Evolutionary conservation across 2,113 vertebrate species (phyloP), one percentile per base, ranked within the genome.

Genomic region (Monarcha castaneiventris): DNA sequence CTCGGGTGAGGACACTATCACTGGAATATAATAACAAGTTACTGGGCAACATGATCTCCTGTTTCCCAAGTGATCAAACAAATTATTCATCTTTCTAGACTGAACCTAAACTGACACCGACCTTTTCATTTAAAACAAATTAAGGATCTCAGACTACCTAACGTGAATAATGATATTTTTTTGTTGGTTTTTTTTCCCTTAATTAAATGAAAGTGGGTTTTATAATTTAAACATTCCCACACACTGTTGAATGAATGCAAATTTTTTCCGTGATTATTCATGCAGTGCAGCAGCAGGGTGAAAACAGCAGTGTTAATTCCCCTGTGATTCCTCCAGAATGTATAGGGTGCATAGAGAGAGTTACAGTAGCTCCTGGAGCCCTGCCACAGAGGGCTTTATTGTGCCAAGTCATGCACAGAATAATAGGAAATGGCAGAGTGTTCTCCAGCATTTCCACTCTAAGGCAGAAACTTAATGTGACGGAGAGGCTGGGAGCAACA

Each of bases 121-220:
- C 75, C 43, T 77, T 94, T 93, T 74, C 46, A 90, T 93, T 94
- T 81, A 84, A 87, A 94, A 51, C 20, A 90, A 90, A 90, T 88
- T 75, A 91, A 91, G 56, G 67, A 66, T 76, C 52, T 93, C 64
- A 83, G 44, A 23, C 46, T 73, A 74, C 15, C 29, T 74, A 83
- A 86, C 6, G 80, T 9, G 27, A 88, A 94, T 55, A 3, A 61
- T 39, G 18, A 27, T 25, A 39, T 64, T 78, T 58, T 84, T 69
- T 74, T 32, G 1, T 54, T 30, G 18, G 4, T 41, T 20, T 63
- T 72, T 62, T 10, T 1, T 6, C 13, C 23, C 2, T 16, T 80
- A 85, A 83, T 94, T 87, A 94, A 90, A 93, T 51, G 35, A 87
- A 90, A 87, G 56, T 32, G 16, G 7, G 10, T 48, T 93, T 91